Conservation (phyloP, 2,888 invertebrate genomes). For the Sussaba pulchella region DNA sequence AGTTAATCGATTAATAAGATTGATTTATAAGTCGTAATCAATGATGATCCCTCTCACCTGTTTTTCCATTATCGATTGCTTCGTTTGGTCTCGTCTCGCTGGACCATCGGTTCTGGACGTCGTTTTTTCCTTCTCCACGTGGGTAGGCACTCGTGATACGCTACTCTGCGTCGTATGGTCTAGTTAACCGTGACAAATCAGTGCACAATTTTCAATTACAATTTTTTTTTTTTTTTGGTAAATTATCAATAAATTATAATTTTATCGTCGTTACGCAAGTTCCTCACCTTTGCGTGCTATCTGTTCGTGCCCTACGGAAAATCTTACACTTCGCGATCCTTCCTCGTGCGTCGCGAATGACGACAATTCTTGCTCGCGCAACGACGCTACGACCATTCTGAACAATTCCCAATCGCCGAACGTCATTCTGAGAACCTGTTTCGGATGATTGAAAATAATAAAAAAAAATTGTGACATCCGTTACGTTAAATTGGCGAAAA, state of each 20-base stretch:
- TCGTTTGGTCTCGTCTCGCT: slow-evolving; percentile 81
- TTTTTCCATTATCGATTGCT: slow-evolving; percentile 91
- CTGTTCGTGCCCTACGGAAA: slow-evolving; percentile 81
- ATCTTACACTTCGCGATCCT: slow-evolving; percentile 80
- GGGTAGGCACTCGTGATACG: slow-evolving; percentile 75
- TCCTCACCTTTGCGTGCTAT: slow-evolving; percentile 78
- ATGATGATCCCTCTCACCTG: slow-evolving; percentile 87
- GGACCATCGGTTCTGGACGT: slow-evolving; percentile 83
- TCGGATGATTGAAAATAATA: too few species aligned
- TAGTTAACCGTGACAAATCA: slow-evolving; percentile 46
- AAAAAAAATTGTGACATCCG: too few species aligned
- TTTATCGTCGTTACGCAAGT: neutral
- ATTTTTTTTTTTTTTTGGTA: neutral
- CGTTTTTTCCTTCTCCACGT: slow-evolving; percentile 82
- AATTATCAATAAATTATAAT: neutral
- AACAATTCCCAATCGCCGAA: slow-evolving; percentile 99
- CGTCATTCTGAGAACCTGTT: slow-evolving; percentile 93
- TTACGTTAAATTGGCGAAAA: too few species aligned
- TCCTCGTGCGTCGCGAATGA: slow-evolving; percentile 76
- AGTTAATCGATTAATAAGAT: neutral
- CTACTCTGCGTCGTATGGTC: slow-evolving; percentile 75
- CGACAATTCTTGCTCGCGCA: slow-evolving; percentile 92
- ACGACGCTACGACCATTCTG: slow-evolving; percentile 90
- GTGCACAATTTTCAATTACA: neutral
- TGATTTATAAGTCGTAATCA: slow-evolving; percentile 2